These are phyloP conservation scores for Danaus plexippus DNA, from an alignment of 1,140 invertebrate species.

Conservation along the genomic window DNA sequence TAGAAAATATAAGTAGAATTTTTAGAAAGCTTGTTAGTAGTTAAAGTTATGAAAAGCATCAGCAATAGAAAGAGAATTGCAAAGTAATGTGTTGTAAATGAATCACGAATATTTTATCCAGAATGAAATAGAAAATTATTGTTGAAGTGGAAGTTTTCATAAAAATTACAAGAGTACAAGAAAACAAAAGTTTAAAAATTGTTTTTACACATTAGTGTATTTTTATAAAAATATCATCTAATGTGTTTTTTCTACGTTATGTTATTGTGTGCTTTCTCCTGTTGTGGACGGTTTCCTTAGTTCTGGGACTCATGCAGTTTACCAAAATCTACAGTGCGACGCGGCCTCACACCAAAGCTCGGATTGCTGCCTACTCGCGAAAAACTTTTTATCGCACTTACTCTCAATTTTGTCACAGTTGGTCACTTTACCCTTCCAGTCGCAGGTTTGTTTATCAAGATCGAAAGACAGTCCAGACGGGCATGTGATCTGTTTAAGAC, in stretches of 20 bases:
- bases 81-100: background rate
- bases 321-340: constrained; percentile 67
- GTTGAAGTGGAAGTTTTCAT: no score
- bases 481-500: constrained; percentile 94
- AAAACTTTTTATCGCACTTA: constrained; percentile 80
- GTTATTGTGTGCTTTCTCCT: constrained; percentile 46
- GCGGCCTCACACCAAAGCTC: constrained; percentile 67
- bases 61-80: constrained; percentile 5
- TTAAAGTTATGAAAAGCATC: constrained; percentile 4
- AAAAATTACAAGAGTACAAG: no score
- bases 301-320: constrained; percentile 65
- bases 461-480: constrained; percentile 95
- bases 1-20: constrained; percentile 6
- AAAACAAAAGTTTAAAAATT: no score
- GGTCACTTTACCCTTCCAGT: constrained; percentile 96
- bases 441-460: constrained; percentile 96
- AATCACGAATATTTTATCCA: no score
- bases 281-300: constrained; percentile 39
- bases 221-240: no score
- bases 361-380: constrained; percentile 62
- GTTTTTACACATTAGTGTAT: no score
- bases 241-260: constrained; percentile 7
- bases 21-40: constrained; percentile 8
- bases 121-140: no score
- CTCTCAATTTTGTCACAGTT: constrained; percentile 96